phyloP scores from a whole-genome alignment of 2,113 vertebrate species.

The Upupa epops region DNA sequence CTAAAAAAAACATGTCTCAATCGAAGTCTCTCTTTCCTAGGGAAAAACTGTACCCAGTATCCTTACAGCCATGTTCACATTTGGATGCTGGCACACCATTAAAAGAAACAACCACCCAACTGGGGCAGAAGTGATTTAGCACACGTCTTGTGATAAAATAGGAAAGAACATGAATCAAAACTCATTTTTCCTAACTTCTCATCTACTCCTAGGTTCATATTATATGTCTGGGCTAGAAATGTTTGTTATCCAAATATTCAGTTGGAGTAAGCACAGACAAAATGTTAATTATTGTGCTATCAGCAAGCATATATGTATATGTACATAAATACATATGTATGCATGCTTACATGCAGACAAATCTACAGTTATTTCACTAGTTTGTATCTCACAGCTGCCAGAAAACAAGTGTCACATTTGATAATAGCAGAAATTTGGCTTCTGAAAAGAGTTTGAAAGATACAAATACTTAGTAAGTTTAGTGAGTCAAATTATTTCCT shows the following conservation, averaged over 20 bases:
- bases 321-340: not conserved
- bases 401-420: not conserved
- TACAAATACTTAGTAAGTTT: not conserved
- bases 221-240: not conserved
- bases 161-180: not conserved
- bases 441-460: not conserved
- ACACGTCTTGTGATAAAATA: not conserved
- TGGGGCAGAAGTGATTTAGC: not conserved
- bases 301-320: not conserved
- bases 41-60: not conserved
- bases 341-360: not conserved
- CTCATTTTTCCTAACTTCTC: not conserved
- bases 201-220: not conserved
- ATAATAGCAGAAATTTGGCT: not conserved
- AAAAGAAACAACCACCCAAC: too few relatives aligned
- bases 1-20: not conserved
- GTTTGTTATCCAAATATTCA: not conserved
- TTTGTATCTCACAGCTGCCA: not conserved
- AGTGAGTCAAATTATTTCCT: not conserved
- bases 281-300: not conserved
- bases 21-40: not conserved
- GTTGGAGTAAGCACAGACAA: not conserved
- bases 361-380: not conserved
- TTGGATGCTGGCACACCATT: not conserved
- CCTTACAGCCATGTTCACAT: not conserved